A percentile compares a stretch with the other conserved stretches of the same genome.
Evolutionary conservation across 2,113 vertebrate species (phyloP).

Genomic region (Bungarus multicinctus): DNA sequence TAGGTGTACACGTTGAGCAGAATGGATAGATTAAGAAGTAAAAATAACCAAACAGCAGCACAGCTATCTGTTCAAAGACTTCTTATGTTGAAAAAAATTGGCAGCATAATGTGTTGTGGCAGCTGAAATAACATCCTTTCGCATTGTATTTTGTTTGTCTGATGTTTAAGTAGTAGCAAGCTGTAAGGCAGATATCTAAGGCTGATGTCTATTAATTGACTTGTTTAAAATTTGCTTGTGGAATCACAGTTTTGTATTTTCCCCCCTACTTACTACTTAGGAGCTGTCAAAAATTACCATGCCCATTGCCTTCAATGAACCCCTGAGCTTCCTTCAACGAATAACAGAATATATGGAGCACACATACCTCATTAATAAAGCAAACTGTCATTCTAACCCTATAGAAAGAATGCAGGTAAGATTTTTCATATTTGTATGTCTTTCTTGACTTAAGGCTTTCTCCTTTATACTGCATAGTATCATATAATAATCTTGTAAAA

Average conservation of each 20-base stretch:
- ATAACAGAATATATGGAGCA: slow-evolving; percentile 99
- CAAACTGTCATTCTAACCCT: slow-evolving; percentile 80
- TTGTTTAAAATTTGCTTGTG: neutral
- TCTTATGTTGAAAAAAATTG: neutral
- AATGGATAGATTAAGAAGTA: neutral
- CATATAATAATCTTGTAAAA: neutral
- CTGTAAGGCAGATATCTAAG: neutral
- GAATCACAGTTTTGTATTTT: neutral
- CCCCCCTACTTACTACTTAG: slow-evolving; percentile 56
- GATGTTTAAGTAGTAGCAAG: neutral
- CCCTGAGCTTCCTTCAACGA: slow-evolving; percentile 93
- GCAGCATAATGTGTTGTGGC: neutral
- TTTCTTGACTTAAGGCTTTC: neutral
- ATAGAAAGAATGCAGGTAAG: slow-evolving; percentile 90
- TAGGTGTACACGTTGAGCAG: neutral
- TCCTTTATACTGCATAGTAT: neutral
- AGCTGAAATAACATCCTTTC: neutral
- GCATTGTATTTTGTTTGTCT: neutral
- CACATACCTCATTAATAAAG: slow-evolving; percentile 90
- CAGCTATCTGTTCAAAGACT: neutral
- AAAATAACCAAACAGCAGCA: neutral
- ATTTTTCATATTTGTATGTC: neutral
- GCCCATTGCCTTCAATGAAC: slow-evolving; percentile 96
- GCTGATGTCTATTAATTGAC: neutral
- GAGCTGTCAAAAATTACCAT: slow-evolving; percentile 98